These are phyloP conservation scores for Acipenser transmontanus DNA, from an alignment of 2,797 vertebrate genomes.

Conservation along the genomic window DNA sequence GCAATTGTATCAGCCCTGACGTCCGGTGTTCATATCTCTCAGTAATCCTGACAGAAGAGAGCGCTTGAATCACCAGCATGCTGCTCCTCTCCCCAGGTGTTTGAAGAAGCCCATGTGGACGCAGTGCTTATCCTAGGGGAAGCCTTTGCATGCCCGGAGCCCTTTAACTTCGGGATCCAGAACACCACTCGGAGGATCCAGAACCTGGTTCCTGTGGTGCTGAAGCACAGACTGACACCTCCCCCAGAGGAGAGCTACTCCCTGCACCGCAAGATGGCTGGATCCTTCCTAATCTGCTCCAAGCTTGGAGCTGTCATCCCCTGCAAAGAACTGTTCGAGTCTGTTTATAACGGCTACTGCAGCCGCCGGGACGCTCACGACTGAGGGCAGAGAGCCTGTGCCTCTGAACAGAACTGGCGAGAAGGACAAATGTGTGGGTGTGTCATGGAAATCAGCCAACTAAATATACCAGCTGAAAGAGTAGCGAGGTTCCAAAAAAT, in stretches of 20 bases:
- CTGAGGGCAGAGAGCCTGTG: too few species aligned
- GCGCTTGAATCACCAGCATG: too few species aligned
- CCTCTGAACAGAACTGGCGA: too few species aligned
- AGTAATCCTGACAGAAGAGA: too few species aligned
- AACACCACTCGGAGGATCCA: slow-evolving; percentile 75
- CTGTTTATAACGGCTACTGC: slow-evolving; percentile 56
- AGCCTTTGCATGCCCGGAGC: slow-evolving; percentile 61
- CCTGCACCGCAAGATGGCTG: slow-evolving; percentile 85
- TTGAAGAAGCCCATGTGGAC: slow-evolving; percentile 74
- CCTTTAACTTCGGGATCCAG: slow-evolving; percentile 76
- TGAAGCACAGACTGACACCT: slow-evolving; percentile 75
- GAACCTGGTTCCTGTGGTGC: slow-evolving; percentile 71
- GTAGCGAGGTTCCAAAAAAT: too few species aligned
- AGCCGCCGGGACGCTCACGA: too few species aligned
- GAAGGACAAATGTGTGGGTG: too few species aligned
- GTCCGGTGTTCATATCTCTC: too few species aligned
- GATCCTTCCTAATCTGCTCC: slow-evolving; percentile 85
- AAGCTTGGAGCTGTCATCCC: slow-evolving; percentile 64
- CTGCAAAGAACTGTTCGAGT: slow-evolving; percentile 74
- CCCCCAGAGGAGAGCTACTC: slow-evolving; percentile 82
- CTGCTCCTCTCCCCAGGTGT: slow-evolving; percentile 48
- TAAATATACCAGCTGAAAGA: too few species aligned
- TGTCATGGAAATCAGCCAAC: too few species aligned
- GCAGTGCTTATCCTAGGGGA: slow-evolving; percentile 86
- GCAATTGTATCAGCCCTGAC: neutral